Percentiles rank a stretch among this genome's conserved stretches.
Evolutionary conservation across 2,797 vertebrate species (phyloP).

Genomic region (Alcedo quadribrachys): DNA sequence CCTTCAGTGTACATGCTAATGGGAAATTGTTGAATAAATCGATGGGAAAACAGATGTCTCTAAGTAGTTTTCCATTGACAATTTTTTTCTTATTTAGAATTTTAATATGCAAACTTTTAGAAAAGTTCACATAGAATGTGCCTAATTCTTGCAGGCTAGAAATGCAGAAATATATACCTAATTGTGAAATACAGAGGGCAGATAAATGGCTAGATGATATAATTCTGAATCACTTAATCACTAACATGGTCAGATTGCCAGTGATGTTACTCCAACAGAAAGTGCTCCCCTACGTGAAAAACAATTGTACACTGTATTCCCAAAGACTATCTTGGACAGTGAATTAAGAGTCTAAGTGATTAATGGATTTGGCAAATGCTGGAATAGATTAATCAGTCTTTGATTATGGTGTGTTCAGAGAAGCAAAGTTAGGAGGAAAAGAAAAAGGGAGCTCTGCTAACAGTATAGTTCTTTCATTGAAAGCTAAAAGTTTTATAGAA

Average conservation of each 20-base stretch:
- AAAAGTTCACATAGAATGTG: neutral
- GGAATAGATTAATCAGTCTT: neutral
- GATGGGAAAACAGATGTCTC: slow-evolving; percentile 27
- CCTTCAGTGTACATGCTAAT: slow-evolving; percentile 25
- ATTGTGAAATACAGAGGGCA: neutral
- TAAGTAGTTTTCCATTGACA: slow-evolving; percentile 18
- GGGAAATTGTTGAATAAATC: neutral
- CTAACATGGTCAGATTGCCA: neutral
- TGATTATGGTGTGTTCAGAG: neutral
- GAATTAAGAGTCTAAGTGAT: neutral
- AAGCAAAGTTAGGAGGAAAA: neutral
- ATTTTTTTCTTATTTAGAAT: slow-evolving; percentile 13
- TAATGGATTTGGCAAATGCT: neutral
- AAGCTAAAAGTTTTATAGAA: neutral
- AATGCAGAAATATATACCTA: neutral
- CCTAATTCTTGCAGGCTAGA: neutral
- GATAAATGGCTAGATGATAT: neutral
- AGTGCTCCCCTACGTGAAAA: slow-evolving; percentile 22
- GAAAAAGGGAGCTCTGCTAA: neutral
- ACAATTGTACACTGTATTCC: slow-evolving; percentile 27
- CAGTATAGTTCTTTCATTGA: neutral
- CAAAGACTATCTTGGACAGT: neutral
- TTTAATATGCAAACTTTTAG: slow-evolving; percentile 6
- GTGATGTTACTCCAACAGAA: slow-evolving; percentile 21
- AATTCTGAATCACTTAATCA: slow-evolving; percentile 25